Evolutionary conservation across 30 jellyfish, hydroid and myxozoan genomes (phyloP).

Genomic region (Sanderia malayensis): DNA sequence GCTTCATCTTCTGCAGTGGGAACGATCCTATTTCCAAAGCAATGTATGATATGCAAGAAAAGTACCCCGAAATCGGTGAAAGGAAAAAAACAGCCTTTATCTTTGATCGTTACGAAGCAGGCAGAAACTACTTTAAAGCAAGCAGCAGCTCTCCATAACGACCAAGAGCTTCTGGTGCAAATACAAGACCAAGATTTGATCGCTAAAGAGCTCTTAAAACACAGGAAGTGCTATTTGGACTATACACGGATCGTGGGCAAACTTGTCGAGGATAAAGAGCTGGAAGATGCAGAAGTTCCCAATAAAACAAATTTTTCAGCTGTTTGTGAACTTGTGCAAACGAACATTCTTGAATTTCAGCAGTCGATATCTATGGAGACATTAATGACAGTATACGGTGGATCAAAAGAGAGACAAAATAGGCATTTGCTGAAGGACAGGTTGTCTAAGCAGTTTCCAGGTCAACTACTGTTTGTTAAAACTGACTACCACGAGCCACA

Average conservation of each 20-base stretch:
- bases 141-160: slow-evolving; percentile 9
- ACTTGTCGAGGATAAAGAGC: neutral
- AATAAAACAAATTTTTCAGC: neutral
- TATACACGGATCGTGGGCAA: slow-evolving; percentile 10
- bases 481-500: slow-evolving; percentile 7
- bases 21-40: slow-evolving; percentile 14
- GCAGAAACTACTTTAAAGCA: slow-evolving; percentile 22
- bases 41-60: slow-evolving; percentile 30
- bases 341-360: neutral
- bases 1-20: neutral
- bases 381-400: slow-evolving; percentile 5
- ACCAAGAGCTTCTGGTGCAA: slow-evolving; percentile 4
- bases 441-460: neutral
- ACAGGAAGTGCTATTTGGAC: slow-evolving; percentile 30
- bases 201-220: slow-evolving; percentile 40
- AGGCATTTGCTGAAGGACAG: slow-evolving; percentile 14
- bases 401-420: neutral
- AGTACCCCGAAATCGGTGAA: slow-evolving; percentile 16
- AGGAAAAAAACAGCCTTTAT: slow-evolving; percentile 1
- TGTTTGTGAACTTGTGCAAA: neutral
- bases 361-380: slow-evolving; percentile 52
- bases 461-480: neutral
- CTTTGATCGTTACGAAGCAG: slow-evolving; percentile 11
- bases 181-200: slow-evolving; percentile 14
- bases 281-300: neutral